Evolutionary conservation across 2,888 invertebrate genomes (phyloP), one percentile per base, ranked within the genome.

Genomic region (Chouioia cunea): DNA sequence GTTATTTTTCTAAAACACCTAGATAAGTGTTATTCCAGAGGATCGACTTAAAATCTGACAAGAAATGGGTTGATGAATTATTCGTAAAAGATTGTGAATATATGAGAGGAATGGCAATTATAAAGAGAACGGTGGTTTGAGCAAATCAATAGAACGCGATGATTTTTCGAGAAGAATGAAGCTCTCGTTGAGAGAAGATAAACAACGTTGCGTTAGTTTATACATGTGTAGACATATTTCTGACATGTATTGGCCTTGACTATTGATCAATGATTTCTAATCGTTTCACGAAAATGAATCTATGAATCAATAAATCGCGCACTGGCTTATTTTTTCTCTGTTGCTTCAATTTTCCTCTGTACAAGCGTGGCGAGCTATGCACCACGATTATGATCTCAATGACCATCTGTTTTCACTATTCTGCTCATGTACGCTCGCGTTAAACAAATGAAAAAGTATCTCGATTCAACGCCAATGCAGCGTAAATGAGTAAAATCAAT

Each of bases 211-310:
- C 12, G 59, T 27, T 27, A 4, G 6, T 27, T 6, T 27, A 27
- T 27, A 56, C 50, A 52, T 44, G 48, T 22, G 65, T 44, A 18
- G 43, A 56, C 57, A 56, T 60, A 59, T 44, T 48, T 47, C 63
- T 15, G 18, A 8, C 12, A 69, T 76, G 76, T 77, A 77, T 79
- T 77, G 4, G 44, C 77, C 78, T 77, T 76, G 77, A 76, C 80
- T 78, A 81, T 82, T 81, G 81, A 82, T 82, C 81, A 82, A 79
- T 77, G 76, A 76, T 76, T 78, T 79, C 79, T 80, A 77, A 79
- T 78, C 80, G 76, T 75, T 78, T 69, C 77, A 76, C 75, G 74
- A 77, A 6, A 2, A 76, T 76, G 78, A 73, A 79, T 80, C 80
- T 77, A 81, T 82, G 80, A 81, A 82, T 82, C 82, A 81, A 81